These are phyloP conservation scores for Tetragonula carbonaria DNA, from an alignment of 2,888 invertebrate genomes.

Conservation along the genomic window DNA sequence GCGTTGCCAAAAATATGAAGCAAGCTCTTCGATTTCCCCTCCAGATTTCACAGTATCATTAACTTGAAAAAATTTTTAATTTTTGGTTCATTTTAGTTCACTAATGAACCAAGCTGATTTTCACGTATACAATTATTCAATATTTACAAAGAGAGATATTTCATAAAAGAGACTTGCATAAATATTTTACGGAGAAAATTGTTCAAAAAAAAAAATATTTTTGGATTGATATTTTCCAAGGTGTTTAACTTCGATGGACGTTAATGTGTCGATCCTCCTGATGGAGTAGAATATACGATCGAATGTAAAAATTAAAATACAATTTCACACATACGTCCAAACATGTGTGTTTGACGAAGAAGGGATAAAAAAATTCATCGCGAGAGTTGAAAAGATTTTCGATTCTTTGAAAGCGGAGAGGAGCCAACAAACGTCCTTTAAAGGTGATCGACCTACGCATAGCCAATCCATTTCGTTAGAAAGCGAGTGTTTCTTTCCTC, in stretches of 20 bases:
- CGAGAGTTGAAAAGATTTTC: not conserved
- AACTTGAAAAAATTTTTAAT: not conserved
- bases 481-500: not conserved
- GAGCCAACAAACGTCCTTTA: slow-evolving; percentile 69
- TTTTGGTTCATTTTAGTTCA: no score
- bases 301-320: not conserved
- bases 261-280: not conserved
- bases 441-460: slow-evolving; percentile 72
- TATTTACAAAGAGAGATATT: no score
- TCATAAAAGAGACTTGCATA: no score
- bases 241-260: not conserved
- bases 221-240: no score
- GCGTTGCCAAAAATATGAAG: no score
- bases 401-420: slow-evolving; percentile 9
- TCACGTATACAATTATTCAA: no score
- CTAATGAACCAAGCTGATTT: no score
- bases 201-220: no score
- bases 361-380: not conserved
- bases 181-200: no score
- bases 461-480: slow-evolving; percentile 40
- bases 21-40: not conserved
- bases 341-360: not conserved
- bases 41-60: not conserved
- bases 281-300: not conserved
- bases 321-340: not conserved